These are phyloP conservation scores for Zygaena filipendulae DNA, from an alignment of 2,888 invertebrate species.

Conservation along the genomic window DNA sequence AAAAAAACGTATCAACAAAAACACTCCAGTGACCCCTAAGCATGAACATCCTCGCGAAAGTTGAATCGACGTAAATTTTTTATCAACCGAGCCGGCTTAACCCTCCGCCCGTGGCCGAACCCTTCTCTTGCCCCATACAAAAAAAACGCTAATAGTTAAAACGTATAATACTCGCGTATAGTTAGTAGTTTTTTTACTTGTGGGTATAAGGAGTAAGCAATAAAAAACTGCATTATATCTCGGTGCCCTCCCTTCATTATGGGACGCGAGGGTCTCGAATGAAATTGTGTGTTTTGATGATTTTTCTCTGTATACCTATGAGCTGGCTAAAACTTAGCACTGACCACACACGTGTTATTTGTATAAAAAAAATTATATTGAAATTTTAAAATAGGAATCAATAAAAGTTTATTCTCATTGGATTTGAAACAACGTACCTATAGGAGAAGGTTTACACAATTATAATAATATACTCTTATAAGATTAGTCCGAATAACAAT, in stretches of 20 bases:
- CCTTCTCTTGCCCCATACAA: slow-evolving; percentile 47
- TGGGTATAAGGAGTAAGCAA: slow-evolving; percentile 63
- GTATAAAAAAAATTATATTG: too few relatives aligned
- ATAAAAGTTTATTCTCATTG: too few relatives aligned
- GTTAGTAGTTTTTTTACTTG: slow-evolving; percentile 54
- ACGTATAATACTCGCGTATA: slow-evolving; percentile 54
- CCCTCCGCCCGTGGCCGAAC: slow-evolving; percentile 49
- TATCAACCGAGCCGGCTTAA: slow-evolving; percentile 43
- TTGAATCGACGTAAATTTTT: slow-evolving; percentile 55
- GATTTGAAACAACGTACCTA: too few relatives aligned
- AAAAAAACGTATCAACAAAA: slow-evolving; percentile 25
- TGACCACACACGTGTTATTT: too few relatives aligned
- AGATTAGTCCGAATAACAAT: too few relatives aligned
- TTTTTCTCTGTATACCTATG: slow-evolving; percentile 29
- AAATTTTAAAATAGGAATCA: too few relatives aligned
- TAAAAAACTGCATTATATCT: slow-evolving; percentile 69
- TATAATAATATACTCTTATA: too few relatives aligned
- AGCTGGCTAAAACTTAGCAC: too few relatives aligned
- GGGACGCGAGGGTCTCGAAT: slow-evolving; percentile 45
- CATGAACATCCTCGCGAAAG: slow-evolving; percentile 39
- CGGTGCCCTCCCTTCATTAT: slow-evolving; percentile 60
- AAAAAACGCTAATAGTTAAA: slow-evolving; percentile 63
- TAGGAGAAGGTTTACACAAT: too few relatives aligned
- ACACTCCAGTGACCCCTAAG: slow-evolving; percentile 33
- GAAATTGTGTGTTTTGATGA: slow-evolving; percentile 29